Evolutionary conservation across 2,888 invertebrate species (phyloP).

Genomic region (Drosophila percnosoma): DNA sequence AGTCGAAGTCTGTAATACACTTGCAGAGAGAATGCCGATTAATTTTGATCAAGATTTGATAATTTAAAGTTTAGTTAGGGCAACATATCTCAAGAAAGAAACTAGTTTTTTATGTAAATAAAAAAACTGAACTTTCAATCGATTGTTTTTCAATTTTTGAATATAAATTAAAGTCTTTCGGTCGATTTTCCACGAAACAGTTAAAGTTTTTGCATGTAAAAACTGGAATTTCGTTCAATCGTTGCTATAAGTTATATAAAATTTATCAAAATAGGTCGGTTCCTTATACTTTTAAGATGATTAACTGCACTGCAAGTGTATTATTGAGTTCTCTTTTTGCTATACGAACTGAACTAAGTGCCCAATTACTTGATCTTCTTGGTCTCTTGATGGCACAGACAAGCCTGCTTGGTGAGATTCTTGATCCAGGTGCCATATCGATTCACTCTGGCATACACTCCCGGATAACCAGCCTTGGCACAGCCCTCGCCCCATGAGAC

Average conservation of each 20-base stretch:
- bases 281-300: neutral
- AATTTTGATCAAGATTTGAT: neutral
- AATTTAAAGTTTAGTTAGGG: neutral
- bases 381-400: slow-evolving; percentile 87
- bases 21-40: slow-evolving; percentile 24
- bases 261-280: neutral
- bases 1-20: slow-evolving; percentile 54
- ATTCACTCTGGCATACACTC: slow-evolving; percentile 93
- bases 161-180: neutral
- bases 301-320: slow-evolving; percentile 15
- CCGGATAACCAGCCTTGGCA: slow-evolving; percentile 86
- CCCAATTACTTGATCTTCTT: slow-evolving; percentile 81
- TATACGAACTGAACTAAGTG: neutral
- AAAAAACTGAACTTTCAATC: slow-evolving; percentile 44
- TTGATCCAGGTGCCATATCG: slow-evolving; percentile 90
- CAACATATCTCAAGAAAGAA: slow-evolving; percentile 29
- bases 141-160: neutral
- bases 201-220: slow-evolving; percentile 48
- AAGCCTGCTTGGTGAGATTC: slow-evolving; percentile 89
- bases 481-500: slow-evolving; percentile 87
- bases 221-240: slow-evolving; percentile 47
- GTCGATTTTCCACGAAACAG: slow-evolving; percentile 30
- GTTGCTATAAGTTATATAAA: neutral
- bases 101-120: slow-evolving; percentile 16
- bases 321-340: neutral